These are phyloP conservation scores for Aquatica leii DNA, from an alignment of 2,888 invertebrate species.

Conservation along the genomic window DNA sequence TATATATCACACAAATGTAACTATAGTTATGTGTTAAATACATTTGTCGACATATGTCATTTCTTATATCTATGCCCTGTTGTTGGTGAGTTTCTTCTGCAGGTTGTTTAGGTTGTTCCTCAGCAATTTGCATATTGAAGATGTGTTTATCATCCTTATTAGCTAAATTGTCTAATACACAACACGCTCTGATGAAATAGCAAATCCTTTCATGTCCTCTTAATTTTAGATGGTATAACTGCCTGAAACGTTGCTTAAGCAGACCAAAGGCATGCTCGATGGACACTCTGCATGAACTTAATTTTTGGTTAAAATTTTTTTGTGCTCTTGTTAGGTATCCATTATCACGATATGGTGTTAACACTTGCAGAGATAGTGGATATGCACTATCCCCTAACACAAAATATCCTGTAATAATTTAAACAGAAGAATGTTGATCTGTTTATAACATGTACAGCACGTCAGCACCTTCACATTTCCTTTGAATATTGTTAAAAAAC, in stretches of 20 bases:
- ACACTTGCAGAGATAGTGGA: neutral
- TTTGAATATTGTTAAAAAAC: neutral
- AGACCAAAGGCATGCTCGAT: constrained; percentile 11
- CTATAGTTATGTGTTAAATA: too few species aligned
- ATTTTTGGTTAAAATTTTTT: neutral
- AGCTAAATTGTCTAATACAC: constrained; percentile 20
- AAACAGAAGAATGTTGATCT: neutral
- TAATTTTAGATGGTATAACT: constrained; percentile 17
- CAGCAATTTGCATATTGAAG: neutral
- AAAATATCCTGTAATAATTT: constrained; percentile 1
- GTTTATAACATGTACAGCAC: too few species aligned
- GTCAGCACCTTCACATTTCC: neutral
- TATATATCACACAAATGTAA: too few species aligned
- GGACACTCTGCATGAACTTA: constrained; percentile 8
- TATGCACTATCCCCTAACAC: constrained; percentile 11
- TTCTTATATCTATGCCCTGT: neutral
- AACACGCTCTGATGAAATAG: constrained; percentile 16
- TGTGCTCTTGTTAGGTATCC: constrained; percentile 8
- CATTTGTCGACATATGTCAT: constrained; percentile 9
- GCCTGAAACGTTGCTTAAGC: constrained; percentile 18
- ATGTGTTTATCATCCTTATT: constrained; percentile 1
- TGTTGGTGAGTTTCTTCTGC: constrained; percentile 2
- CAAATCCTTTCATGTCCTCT: constrained; percentile 8
- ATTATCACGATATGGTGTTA: constrained; percentile 11
- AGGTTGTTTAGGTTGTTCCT: neutral